Percentiles rank a stretch among this genome's conserved stretches.
Evolutionary conservation across 2,797 vertebrate species (phyloP).

Genomic region (Xenopus petersii): DNA sequence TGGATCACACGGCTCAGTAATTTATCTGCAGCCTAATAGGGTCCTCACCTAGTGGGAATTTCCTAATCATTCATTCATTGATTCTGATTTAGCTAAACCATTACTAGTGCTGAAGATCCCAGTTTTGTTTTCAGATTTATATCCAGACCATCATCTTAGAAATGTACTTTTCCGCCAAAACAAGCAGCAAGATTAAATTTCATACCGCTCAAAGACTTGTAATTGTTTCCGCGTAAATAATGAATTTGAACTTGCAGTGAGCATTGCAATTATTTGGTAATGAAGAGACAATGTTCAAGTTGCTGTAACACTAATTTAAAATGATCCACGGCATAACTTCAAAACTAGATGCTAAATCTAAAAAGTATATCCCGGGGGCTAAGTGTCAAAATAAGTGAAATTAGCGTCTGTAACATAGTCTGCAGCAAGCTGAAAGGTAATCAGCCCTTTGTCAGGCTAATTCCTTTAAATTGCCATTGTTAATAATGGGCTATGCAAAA

Average conservation of each 20-base stretch:
- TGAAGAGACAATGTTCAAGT: slow-evolving; percentile 32
- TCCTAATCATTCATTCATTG: no score
- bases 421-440: slow-evolving; percentile 30
- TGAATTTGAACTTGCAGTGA: slow-evolving; percentile 37
- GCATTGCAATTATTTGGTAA: slow-evolving; percentile 41
- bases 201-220: slow-evolving; percentile 27
- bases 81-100: no score
- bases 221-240: slow-evolving; percentile 41
- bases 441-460: slow-evolving; percentile 35
- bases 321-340: slow-evolving; percentile 32
- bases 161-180: slow-evolving; percentile 26
- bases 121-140: no score
- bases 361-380: slow-evolving; percentile 41
- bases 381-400: slow-evolving; percentile 41
- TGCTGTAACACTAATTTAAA: slow-evolving; percentile 39
- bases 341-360: slow-evolving; percentile 38
- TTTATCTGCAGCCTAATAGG: no score
- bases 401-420: slow-evolving; percentile 28
- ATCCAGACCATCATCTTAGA: no score
- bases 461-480: slow-evolving; percentile 23
- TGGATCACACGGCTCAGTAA: no score
- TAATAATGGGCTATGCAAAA: slow-evolving; percentile 20
- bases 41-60: no score
- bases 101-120: no score
- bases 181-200: slow-evolving; percentile 39